Percentiles rank a stretch among this genome's conserved stretches.
phyloP scores from a whole-genome alignment of 1,140 invertebrate genomes.

The Macrotrachela quadricornifera region DNA sequence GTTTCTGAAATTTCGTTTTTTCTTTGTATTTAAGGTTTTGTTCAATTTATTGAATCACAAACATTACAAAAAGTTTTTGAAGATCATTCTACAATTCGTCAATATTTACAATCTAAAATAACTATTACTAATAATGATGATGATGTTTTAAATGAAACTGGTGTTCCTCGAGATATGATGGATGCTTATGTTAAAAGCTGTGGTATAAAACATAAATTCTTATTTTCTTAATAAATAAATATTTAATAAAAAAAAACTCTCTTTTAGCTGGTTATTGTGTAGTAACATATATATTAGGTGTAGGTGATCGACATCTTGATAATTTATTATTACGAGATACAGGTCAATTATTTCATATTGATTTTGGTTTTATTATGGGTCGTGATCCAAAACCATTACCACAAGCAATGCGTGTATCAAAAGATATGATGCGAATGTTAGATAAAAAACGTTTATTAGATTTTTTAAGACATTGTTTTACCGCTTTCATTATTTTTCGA shows the following conservation, averaged over 20 bases:
- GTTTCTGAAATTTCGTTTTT: no score
- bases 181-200: slow-evolving; percentile 91
- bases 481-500: slow-evolving; percentile 76
- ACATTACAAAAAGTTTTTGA: slow-evolving; percentile 69
- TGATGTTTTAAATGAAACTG: slow-evolving; percentile 19
- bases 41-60: slow-evolving; percentile 84
- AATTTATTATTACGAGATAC: slow-evolving; percentile 71
- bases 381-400: slow-evolving; percentile 92
- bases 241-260: neutral
- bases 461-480: slow-evolving; percentile 76
- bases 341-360: slow-evolving; percentile 76
- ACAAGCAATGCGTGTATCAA: slow-evolving; percentile 80
- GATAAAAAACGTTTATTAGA: slow-evolving; percentile 81
- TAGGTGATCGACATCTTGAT: slow-evolving; percentile 91
- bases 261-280: slow-evolving; percentile 78
- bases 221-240: neutral
- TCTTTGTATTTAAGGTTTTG: slow-evolving; percentile 40
- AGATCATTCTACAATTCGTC: slow-evolving; percentile 44
- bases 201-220: no score
- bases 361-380: slow-evolving; percentile 95
- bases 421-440: slow-evolving; percentile 98
- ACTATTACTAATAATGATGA: neutral
- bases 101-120: slow-evolving; percentile 2
- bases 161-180: slow-evolving; percentile 76
- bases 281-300: slow-evolving; percentile 86